Evolutionary conservation across 2,888 invertebrate species (phyloP), one percentile per base, ranked within the genome.

Genomic region (Synanthedon formicaeformis): DNA sequence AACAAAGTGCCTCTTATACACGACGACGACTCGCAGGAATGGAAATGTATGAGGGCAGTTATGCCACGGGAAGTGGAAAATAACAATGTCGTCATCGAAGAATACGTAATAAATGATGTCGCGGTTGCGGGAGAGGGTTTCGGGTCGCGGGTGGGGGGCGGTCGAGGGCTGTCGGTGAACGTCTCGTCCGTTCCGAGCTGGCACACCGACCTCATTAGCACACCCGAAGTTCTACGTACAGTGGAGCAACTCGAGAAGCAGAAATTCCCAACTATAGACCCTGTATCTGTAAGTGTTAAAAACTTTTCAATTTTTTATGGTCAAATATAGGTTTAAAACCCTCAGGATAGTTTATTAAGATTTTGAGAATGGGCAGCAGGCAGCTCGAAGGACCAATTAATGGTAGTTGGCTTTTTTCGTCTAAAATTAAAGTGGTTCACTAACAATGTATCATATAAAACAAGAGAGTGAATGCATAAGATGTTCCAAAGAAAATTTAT

Each of bases 161-260:
- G 57, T 8, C 61, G 64, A 48, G 70, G 65, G 41, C 68, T 86
- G 53, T 70, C 75, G 12, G 71, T 87, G 40, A 72, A 82, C 64
- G 76, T 86, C 54, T 67, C 69, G 48, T 62, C 72, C 54, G 68
- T 68, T 27, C 68, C 75, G 40, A 55, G 56, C 60, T 78, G 78
- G 73, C 59, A 70, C 48, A 62, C 56, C 23, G 77, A 78, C 55
- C 58, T 68, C 61, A 78, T 88, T 66, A 86, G 78, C 67, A 88
- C 88, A 23, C 88, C 88, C 5, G 88, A 87, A 53, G 79, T 88
- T 54, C 75, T 88, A 52, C 79, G 67, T 58, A 80, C 69, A 57
- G 82, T 88, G 52, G 87, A 87, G 61, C 82, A 86, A 58, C 61
- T 88, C 60, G 88, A 88, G 65, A 79, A 73, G 60, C 83, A 85